These are phyloP conservation scores for Miichthys miiuy DNA, from an alignment of 2,797 vertebrate genomes.

Conservation along the genomic window DNA sequence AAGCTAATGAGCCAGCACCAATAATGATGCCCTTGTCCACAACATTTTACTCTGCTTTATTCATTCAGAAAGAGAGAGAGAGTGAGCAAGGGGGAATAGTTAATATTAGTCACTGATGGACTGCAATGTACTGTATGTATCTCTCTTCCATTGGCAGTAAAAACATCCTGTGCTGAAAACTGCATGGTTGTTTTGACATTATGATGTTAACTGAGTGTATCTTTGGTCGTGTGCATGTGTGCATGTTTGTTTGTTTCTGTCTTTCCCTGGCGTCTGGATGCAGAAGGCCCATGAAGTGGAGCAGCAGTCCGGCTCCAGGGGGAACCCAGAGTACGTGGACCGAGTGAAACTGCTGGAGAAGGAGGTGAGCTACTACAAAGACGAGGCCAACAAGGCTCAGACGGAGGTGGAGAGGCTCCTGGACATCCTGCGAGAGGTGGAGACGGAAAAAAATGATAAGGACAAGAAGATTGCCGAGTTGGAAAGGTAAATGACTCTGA, in stretches of 20 bases:
- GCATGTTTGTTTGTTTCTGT: constrained; percentile 41
- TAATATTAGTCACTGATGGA: constrained; percentile 47
- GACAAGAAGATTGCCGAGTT: constrained; percentile 99
- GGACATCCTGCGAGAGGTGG: constrained; percentile 97
- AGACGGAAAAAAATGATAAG: constrained; percentile 98
- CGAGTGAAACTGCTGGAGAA: constrained; percentile 96
- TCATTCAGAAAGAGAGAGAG: constrained; percentile 55
- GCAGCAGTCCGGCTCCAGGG: constrained; percentile 89
- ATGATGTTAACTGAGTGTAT: constrained; percentile 38
- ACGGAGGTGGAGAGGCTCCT: constrained; percentile 95
- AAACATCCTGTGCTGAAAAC: constrained; percentile 26
- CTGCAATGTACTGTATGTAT: constrained; percentile 46
- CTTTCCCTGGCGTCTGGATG: constrained; percentile 47
- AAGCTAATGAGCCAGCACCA: constrained; percentile 68
- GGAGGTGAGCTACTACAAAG: constrained; percentile 94
- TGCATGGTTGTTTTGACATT: constrained; percentile 20
- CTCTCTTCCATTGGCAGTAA: constrained; percentile 50
- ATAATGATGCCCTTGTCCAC: constrained; percentile 68
- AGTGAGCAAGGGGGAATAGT: constrained; percentile 29
- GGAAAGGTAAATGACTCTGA: constrained; percentile 88
- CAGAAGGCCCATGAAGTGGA: constrained; percentile 96
- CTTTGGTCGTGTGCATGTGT: constrained; percentile 28
- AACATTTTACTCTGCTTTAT: constrained; percentile 60
- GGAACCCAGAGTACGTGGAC: constrained; percentile 93
- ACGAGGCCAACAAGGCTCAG: constrained; percentile 95